Evolutionary conservation across 2,113 vertebrate species (phyloP), one percentile per base, ranked within the genome.

Genomic region (Haemorhous mexicanus): DNA sequence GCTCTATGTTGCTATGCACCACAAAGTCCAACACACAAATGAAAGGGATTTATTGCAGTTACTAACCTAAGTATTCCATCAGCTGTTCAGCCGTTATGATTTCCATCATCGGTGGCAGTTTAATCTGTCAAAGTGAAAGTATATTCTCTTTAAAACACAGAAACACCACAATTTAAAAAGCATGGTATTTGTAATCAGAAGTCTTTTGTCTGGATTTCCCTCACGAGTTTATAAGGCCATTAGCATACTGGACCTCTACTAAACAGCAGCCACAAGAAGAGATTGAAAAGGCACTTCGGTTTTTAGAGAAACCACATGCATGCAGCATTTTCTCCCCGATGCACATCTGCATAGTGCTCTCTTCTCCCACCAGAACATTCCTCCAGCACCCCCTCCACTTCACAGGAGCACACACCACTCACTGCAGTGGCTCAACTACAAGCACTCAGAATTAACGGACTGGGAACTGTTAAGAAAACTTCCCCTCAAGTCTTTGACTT

Each of bases 1-100:
- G 52, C 35, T 32, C 23, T 50, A n/a, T 43, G 33, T n/a, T 89
- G 46, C 30, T 58, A 63, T 3, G 27, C 41, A 50, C 23, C 59
- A 59, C 0, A 13, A 82, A 84, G 26, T 46, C 64, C 4, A 89
- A 59, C 13, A 74, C 4, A 39, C 15, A 73, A 63, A 10, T 61
- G 19, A 87, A 94, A 92, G 32, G 0, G 0, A 59, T 75, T 56
- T 58, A 78, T 59, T 90, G 9, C 84, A 66, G 89, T 92, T 84
- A 98, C 99, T 98, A 95, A 99, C 99, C 99, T 74, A 99, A 98
- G 98, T 99, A 99, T 94, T 99, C 99, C 99, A 99, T 99, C 96
- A 99, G 98, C 86, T 99, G 99, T 95, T 99, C 99, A 63, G 99
- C 99, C 5, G 99, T 99, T 97, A 99, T 99, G 88, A 99, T 99